Evolutionary conservation across 2,797 vertebrate species (phyloP), one percentile per base, ranked within the genome.

Genomic region (Galaxias olidus): DNA sequence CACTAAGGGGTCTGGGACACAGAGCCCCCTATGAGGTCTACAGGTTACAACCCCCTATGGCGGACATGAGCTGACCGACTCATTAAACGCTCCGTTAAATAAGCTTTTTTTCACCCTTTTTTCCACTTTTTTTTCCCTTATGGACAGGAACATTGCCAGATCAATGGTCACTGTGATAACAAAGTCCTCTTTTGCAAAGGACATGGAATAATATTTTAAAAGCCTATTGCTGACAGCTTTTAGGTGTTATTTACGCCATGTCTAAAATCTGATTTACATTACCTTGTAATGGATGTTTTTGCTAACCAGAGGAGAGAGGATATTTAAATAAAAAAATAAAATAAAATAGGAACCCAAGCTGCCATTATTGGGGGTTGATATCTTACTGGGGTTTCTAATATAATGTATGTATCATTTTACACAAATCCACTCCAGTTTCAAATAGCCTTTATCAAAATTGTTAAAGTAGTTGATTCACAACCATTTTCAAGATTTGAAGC

Each of bases 191-290:
- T 49, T 30, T 54, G 68, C 49, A 63, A 68, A 66, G 20, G 47
- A 71, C 62, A 53, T 63, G 68, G 72, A 82, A 78, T 72, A 81
- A 76, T 69, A 76, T 83, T 81, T 81, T 48, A 71, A 62, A 59
- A 77, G 71, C 63, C 52, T 43, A 64, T 59, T 68, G 66, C 74
- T 76, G 57, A 59, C 69, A 69, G 64, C 63, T 80, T 81, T 63
- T 63, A 46, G 18, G 43, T 14, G 74, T 53, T 53, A 13, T 55
- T 55, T 30, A 18, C 18, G 47, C n/a, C n/a, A 17, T 6, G n/a
- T 64, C 64, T 40, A 20, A 46, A 49, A 47, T 42, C 10, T 53
- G 63, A 61, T 76, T 73, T 68, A 80, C 65, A 17, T 45, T 63
- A 59, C 71, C 65, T 65, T 45, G 0, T n/a, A n/a, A n/a, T n/a